Base-by-base conservation (phyloP, 2,797 vertebrate species). In the Myotis daubentonii region DNA sequence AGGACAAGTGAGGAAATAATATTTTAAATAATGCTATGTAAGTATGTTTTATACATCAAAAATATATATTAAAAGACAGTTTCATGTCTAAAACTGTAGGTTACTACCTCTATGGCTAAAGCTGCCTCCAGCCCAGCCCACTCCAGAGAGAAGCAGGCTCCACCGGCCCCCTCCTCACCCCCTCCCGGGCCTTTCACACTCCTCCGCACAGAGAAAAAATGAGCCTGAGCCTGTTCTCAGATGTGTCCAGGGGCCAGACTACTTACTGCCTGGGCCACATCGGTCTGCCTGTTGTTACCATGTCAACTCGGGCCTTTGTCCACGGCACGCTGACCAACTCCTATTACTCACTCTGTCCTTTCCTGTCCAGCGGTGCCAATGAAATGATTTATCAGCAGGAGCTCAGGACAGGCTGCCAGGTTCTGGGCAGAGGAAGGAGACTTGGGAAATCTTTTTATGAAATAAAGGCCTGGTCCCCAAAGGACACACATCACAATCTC, bases 311-410 rank as follows among this genome's bases (percentile, higher is more conserved):
- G 85, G 93, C 94, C 87, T 95, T 89, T 75, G 86, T 96, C 95
- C 22, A 0, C 23, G n/a, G 60, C 92, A 79, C 3, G 44, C 74
- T 23, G 6, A 38, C 81, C 1, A 5, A 55, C 20, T 68, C 70
- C 80, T 94, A 95, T 30, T 5, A 17, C 80, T 98, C 96, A 55
- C 93, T 13, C 51, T 47, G 95, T 94, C 97, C 97, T 97, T 94
- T 84, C 19, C 10, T 71, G 89, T 78, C 91, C 95, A 36, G 65
- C 88, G 57, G 89, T 71, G 93, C 87, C 87, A 86, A 80, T 55
- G 85, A 90, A 92, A 84, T 93, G 94, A 96, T 95, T 95, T 97
- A 95, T 96, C 96, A 97, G 92, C 87, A 90, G 89, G 89, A 82
- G 83, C 74, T 51, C 28, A 25, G 87, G 72, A 92, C 0, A 0